Base-by-base conservation (phyloP, 2,888 invertebrate genomes). In the Harpalus rubripes region DNA sequence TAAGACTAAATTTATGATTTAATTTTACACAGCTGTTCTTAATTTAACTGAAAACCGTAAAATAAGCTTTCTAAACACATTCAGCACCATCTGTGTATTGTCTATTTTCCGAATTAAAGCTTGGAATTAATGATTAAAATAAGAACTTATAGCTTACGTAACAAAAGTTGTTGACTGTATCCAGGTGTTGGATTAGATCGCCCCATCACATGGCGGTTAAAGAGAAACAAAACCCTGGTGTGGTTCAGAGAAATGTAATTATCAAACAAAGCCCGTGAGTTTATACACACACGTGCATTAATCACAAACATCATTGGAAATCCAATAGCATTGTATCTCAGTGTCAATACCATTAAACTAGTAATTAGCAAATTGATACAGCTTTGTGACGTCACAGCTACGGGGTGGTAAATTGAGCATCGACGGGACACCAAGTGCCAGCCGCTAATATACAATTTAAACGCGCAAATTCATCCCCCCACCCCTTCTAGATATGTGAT, bases 291-390 rank as follows among this genome's bases (percentile, higher is more conserved):
- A 65, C 61, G 61, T 65, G 26, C 68, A 84, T 79, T 80, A 85
- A 85, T 85, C 58, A 68, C 85, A 80, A 80, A 85, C 85, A 85
- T 52, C 63, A 65, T 58, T 79, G 63, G 85, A 68, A 85, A 85
- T 80, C 80, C 72, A 85, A 85, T 85, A 85, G 63, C 76, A 59
- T 80, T 80, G 85, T 85, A 52, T 84, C 80, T 85, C 80, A 79
- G 72, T 85, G 80, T 85, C 85, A 79, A 80, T 85, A 85, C 59
- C 79, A 85, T 85, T 85, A 85, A 85, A 85, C 85, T 80, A 58
- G 85, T 85, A 85, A 85, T 85, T 85, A 85, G 80, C 85, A 85
- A 85, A 85, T 85, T 85, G 85, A 85, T 79, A 79, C 84, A 84
- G 84, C 84, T 84, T 79, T 84, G 79, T 84, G 68, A 68, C 68